Evolutionary conservation across 2,888 invertebrate genomes (phyloP), one percentile per base, ranked within the genome.

Genomic region (Thymelicus acteon): DNA sequence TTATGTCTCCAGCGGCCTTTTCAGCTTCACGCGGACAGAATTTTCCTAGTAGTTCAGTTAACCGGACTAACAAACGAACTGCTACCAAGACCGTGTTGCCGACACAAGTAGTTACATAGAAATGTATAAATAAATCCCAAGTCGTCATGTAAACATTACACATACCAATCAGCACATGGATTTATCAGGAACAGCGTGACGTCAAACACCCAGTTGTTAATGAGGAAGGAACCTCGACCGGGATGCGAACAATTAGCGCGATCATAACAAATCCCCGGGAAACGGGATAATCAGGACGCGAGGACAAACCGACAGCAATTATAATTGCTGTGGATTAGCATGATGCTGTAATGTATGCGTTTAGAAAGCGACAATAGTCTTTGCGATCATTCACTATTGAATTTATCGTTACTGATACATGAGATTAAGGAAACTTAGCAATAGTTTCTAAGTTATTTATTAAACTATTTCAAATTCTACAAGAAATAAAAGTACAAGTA

Each of bases 151-250:
- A 15, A 49, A 52, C 49, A 19, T 19, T 19, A 54, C 24, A 54
- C 54, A 54, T 54, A 44, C 57, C 44, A 69, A 69, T 69, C 57
- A 63, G 58, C 64, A 70, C 64, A 70, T 70, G 60, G 70, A 70
- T 70, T 70, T 70, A 70, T 70, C 70, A 70, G 40, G 57, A 5
- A 4, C 39, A 37, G 73, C 73, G 74, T 82, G 83, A 83, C 83
- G 82, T 84, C 80, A 82, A 76, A 73, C 77, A 72, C 76, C 78
- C 76, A 75, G 60, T 66, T 52, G 75, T 72, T 92, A 93, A 93
- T 93, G 92, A 93, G 92, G 93, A 93, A 91, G 92, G 88, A 91
- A 91, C 90, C 90, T 90, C 91, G 84, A 87, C 88, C 90, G 90
- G 93, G 92, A 92, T 89, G 92, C 83, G 75, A 80, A 79, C 91